These are phyloP conservation scores for Scrobipalpa costella DNA, from an alignment of 2,888 invertebrate species.

Conservation along the genomic window DNA sequence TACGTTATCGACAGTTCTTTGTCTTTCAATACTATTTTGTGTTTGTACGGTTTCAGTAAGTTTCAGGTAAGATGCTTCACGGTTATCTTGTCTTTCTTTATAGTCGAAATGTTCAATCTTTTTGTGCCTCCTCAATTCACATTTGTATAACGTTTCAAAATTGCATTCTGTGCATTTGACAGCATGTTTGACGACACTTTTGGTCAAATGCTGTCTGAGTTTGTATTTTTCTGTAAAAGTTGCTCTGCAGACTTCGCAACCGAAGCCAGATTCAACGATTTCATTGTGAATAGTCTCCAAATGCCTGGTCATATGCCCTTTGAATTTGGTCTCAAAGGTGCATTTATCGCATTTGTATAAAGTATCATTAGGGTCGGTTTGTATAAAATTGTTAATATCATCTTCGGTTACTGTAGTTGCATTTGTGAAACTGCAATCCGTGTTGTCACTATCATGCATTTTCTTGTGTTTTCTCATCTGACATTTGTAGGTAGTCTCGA, in stretches of 20 bases:
- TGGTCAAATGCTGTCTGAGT: conserved; percentile 55
- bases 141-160: conserved; percentile 54
- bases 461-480: conserved; percentile 54
- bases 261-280: conserved; percentile 50
- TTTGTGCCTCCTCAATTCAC: conserved; percentile 58
- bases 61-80: not conserved
- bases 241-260: conserved; percentile 59
- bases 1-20: not conserved
- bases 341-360: conserved; percentile 56
- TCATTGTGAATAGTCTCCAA: conserved; percentile 61
- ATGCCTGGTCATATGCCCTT: conserved; percentile 61
- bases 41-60: not conserved
- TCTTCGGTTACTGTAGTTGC: not conserved
- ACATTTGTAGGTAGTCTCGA: conserved; percentile 54
- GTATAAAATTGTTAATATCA: not conserved
- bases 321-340: conserved; percentile 54
- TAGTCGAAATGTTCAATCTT: conserved; percentile 11
- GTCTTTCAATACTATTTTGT: not conserved
- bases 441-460: conserved; percentile 25
- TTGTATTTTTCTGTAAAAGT: conserved; percentile 57
- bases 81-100: not conserved
- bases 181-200: conserved; percentile 45
- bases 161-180: conserved; percentile 54
- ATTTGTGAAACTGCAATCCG: not conserved
- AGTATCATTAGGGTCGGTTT: conserved; percentile 14